Conservation (phyloP, 2,797 vertebrate species). For the Myiothlypis chrysogaster region DNA sequence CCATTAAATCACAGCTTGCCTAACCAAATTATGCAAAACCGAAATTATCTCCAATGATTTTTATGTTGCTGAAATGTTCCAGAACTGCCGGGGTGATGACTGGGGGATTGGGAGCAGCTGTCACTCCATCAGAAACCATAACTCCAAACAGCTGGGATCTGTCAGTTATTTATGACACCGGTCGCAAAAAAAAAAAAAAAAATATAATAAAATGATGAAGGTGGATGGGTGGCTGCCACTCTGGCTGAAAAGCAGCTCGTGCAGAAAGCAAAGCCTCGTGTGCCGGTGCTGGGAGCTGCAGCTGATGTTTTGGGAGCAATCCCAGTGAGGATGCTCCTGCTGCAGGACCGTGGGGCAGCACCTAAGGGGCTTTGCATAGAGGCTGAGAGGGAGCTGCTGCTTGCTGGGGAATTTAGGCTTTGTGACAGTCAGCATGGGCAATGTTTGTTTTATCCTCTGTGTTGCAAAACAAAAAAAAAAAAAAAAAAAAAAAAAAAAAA, state of each 20-base stretch:
- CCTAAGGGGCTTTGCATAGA: background rate
- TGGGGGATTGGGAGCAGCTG: constrained; percentile 78
- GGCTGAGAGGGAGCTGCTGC: background rate
- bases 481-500: too few species aligned
- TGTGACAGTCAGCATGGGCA: background rate
- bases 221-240: constrained; percentile 31
- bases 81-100: constrained; percentile 73
- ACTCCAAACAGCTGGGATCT: constrained; percentile 80
- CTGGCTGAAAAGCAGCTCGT: background rate
- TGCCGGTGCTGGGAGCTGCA: background rate
- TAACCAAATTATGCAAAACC: constrained; percentile 76
- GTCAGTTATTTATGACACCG: constrained; percentile 67
- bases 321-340: background rate
- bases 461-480: background rate
- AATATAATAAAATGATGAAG: background rate
- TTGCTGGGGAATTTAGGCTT: background rate
- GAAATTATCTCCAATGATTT: constrained; percentile 76
- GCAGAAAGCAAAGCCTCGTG: background rate
- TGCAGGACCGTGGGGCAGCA: background rate
- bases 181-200: background rate
- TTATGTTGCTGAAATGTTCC: constrained; percentile 75
- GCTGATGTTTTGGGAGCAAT: background rate
- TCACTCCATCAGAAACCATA: constrained; percentile 75
- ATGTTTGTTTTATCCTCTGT: constrained; percentile 12
- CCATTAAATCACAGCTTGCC: constrained; percentile 71